Evolutionary conservation across 2,113 vertebrate species (phyloP).

Genomic region (Mungos mungo): DNA sequence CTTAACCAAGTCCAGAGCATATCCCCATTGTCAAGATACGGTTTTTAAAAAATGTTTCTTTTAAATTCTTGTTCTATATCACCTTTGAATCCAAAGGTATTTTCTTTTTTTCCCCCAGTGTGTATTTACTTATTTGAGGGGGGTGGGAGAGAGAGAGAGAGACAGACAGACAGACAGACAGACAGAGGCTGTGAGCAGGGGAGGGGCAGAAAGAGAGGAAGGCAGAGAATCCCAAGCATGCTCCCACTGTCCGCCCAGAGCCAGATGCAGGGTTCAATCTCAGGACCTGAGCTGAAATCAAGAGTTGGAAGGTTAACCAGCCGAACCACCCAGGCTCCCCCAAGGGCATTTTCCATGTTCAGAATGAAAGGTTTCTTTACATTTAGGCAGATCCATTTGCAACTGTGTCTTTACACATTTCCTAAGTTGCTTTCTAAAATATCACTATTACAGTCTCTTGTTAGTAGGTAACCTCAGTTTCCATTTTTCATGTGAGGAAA

Average conservation of each 20-base stretch:
- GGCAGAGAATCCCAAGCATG: too few relatives aligned
- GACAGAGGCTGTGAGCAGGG: too few relatives aligned
- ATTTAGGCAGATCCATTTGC: background rate
- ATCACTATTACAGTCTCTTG: background rate
- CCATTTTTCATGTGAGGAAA: conserved; percentile 4
- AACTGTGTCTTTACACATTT: background rate
- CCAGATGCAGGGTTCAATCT: too few relatives aligned
- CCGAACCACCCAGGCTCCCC: too few relatives aligned
- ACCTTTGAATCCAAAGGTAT: background rate
- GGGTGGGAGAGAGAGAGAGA: too few relatives aligned
- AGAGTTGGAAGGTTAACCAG: too few relatives aligned
- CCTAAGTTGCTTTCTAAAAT: background rate
- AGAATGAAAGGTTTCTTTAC: conserved; percentile 9
- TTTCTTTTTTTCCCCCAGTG: too few relatives aligned
- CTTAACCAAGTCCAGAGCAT: background rate
- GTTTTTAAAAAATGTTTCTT: background rate
- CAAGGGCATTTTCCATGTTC: background rate
- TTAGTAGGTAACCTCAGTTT: background rate
- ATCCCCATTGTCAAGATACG: background rate
- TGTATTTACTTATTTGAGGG: too few relatives aligned
- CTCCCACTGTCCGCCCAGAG: too few relatives aligned
- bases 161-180: too few relatives aligned
- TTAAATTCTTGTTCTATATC: background rate
- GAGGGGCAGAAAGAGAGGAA: too few relatives aligned
- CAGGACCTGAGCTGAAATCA: too few relatives aligned